Conservation (phyloP, 2,888 invertebrate species). For the Nemapogon koenigi region DNA sequence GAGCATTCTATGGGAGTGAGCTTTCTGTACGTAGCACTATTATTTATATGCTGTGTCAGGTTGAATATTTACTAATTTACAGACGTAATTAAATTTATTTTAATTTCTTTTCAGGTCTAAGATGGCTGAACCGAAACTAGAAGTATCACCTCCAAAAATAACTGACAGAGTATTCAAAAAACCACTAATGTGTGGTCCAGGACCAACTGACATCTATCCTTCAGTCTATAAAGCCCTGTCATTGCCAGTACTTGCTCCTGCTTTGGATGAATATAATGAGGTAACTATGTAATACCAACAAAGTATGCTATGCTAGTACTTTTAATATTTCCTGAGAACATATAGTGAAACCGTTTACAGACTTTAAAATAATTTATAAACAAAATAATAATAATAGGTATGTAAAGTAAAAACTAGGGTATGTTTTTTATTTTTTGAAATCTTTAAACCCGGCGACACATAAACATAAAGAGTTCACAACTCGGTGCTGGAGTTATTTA, state of each 20-base stretch:
- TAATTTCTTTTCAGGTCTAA: too few relatives aligned
- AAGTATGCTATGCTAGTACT: background rate
- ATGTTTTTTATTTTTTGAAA: too few relatives aligned
- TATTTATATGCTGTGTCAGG: too few relatives aligned
- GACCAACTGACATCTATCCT: conserved; percentile 43
- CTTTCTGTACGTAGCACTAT: too few relatives aligned
- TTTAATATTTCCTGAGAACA: too few relatives aligned
- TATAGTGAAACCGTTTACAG: too few relatives aligned
- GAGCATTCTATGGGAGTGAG: too few relatives aligned
- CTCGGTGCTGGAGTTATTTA: too few relatives aligned
- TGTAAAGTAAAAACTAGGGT: background rate
- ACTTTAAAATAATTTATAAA: background rate
- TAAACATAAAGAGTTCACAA: too few relatives aligned
- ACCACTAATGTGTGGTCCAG: conserved; percentile 44
- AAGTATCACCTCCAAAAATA: conserved; percentile 33
- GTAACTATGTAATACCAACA: conserved; percentile 28
- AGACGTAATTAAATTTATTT: too few relatives aligned
- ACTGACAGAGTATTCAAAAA: conserved; percentile 31
- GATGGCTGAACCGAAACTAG: conserved; percentile 28
- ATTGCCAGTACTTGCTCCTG: conserved; percentile 34
- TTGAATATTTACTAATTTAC: too few relatives aligned
- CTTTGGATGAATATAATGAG: conserved; percentile 39
- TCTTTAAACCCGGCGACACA: too few relatives aligned
- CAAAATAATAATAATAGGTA: background rate
- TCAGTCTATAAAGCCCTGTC: conserved; percentile 37